Percentiles rank a stretch among this genome's conserved stretches.
Conservation (phyloP, 2,797 vertebrate genomes). For the Enteromius thamalakanensis region DNA sequence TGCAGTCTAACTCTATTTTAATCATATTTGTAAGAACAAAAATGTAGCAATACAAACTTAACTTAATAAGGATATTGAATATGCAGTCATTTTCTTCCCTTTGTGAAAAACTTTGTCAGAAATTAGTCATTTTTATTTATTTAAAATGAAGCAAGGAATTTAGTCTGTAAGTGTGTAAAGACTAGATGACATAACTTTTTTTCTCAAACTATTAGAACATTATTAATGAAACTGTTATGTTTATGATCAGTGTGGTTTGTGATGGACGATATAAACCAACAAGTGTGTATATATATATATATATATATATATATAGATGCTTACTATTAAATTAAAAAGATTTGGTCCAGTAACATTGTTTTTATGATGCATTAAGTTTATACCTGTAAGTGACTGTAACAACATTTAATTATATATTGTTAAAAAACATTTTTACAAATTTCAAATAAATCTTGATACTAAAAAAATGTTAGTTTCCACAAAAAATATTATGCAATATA, state of each 20-base stretch:
- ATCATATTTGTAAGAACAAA: background rate
- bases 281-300: too few relatives aligned
- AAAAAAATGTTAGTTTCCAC: background rate
- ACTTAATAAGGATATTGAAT: background rate
- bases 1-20: background rate
- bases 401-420: background rate
- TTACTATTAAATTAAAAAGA: background rate
- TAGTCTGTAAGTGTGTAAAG: background rate
- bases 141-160: background rate
- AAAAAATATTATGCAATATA: background rate
- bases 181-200: background rate
- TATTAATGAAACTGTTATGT: background rate
- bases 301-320: too few relatives aligned
- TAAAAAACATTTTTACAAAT: background rate
- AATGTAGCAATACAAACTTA: too few relatives aligned
- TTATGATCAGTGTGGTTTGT: background rate
- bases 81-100: background rate
- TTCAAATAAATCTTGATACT: background rate
- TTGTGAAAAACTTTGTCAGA: background rate
- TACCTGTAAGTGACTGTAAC: background rate
- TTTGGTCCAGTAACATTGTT: background rate
- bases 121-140: background rate
- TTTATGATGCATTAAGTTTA: background rate
- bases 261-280: background rate
- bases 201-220: background rate